Percentiles rank a stretch among this genome's conserved stretches.
Conservation (phyloP, 2,888 invertebrate species). For the Julus scandinavius region DNA sequence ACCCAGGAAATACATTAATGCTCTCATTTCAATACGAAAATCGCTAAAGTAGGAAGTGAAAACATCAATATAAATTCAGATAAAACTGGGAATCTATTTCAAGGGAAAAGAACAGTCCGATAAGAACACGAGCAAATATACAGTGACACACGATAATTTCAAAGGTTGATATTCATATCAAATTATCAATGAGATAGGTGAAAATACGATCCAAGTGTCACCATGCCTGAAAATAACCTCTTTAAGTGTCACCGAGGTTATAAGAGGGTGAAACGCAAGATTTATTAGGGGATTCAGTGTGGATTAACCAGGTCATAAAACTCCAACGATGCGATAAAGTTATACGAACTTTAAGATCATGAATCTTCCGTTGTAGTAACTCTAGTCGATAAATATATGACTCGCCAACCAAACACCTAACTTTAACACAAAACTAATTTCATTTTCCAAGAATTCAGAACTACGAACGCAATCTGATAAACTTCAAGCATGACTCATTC, state of each 20-base stretch:
- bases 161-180: neutral
- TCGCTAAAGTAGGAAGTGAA: neutral
- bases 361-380: neutral
- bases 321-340: neutral
- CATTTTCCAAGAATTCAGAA: too few relatives aligned
- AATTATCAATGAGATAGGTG: neutral
- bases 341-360: neutral
- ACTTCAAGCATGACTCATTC: too few relatives aligned
- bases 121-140: neutral
- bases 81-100: neutral
- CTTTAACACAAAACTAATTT: too few relatives aligned
- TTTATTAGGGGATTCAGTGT: neutral
- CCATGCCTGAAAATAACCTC: neutral
- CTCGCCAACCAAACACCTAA: too few relatives aligned
- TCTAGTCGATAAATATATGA: neutral
- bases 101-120: neutral
- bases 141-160: neutral
- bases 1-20: neutral
- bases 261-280: neutral
- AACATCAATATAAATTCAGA: neutral
- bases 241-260: neutral
- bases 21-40: neutral
- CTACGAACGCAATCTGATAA: too few relatives aligned
- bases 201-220: neutral
- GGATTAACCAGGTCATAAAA: conserved; percentile 12